phyloP scores from a whole-genome alignment of 2,888 invertebrate species.

The Trichogramma dendrolimi region DNA sequence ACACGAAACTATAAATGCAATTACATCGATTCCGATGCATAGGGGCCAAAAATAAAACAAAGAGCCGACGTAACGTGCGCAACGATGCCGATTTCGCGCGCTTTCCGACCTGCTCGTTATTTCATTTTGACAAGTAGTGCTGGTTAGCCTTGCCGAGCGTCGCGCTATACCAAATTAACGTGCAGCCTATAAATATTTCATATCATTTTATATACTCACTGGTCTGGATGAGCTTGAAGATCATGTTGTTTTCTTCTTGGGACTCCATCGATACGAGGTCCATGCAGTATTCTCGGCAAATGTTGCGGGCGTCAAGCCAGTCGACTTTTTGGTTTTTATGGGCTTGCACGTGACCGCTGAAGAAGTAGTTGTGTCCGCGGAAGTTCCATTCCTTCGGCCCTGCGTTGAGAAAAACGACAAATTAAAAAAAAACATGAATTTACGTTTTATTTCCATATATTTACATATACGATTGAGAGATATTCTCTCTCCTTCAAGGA shows the following conservation, averaged over 20 bases:
- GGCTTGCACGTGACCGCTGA: slow-evolving; percentile 74
- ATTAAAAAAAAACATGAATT: background rate
- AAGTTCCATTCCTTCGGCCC: slow-evolving; percentile 89
- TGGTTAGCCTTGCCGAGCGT: too few relatives aligned
- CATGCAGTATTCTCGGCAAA: slow-evolving; percentile 91
- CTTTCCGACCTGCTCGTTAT: too few relatives aligned
- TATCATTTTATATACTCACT: slow-evolving; percentile 56
- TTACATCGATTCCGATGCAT: too few relatives aligned
- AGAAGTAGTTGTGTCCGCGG: slow-evolving; percentile 84
- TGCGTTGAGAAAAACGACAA: slow-evolving; percentile 50
- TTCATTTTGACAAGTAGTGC: too few relatives aligned
- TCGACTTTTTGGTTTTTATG: slow-evolving; percentile 78
- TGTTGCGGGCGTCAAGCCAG: slow-evolving; percentile 86
- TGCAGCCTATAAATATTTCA: too few relatives aligned
- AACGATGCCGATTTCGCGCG: too few relatives aligned
- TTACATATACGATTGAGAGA: too few relatives aligned
- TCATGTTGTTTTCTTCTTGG: slow-evolving; percentile 84
- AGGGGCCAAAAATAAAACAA: too few relatives aligned
- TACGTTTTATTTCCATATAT: background rate
- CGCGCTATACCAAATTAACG: too few relatives aligned
- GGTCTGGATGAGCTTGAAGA: slow-evolving; percentile 82
- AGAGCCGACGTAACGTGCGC: too few relatives aligned
- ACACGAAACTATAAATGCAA: too few relatives aligned
- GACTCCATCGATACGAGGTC: slow-evolving; percentile 85
- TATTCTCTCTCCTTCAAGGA: background rate